Evolutionary conservation across 1,140 invertebrate species (phyloP), one percentile per base, ranked within the genome.

Genomic region (Trichoplusia ni): DNA sequence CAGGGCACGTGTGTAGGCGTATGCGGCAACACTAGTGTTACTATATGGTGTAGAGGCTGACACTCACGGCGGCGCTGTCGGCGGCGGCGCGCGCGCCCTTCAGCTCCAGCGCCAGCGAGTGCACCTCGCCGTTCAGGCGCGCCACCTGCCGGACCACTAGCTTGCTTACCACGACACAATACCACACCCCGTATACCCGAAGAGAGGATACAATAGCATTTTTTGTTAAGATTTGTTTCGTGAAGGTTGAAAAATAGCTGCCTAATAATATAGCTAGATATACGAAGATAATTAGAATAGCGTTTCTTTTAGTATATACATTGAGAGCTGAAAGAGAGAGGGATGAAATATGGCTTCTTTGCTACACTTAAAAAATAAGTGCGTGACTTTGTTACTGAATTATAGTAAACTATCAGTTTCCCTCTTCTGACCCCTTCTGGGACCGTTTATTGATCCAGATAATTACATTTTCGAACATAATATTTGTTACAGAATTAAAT

Each of bases 41-140:
- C 81, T 87, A 90, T 67, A 90, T 90, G 75, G 75, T 86, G 81
- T 90, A 90, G 80, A 88, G 83, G 66, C 65, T 77, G 58, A 71
- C 49, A 90, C 87, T 90, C 87, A 90, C 87, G 77, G 64, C 81
- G 58, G 75, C 67, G 70, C 71, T 73, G 21, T 42, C 56, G n/a
- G 77, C 73, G 13, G 70, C 33, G 58, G 40, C 69, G 56, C 87
- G 83, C 11, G 87, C 74, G 0, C 72, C 49, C 72, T 84, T 83
- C 71, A 83, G 74, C 56, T 90, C 87, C 77, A 82, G 69, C 33
- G 87, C 83, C 60, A 89, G 77, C 31, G 84, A 64, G 51, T 82
- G 85, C 67, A 82, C 81, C 66, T 90, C 87, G 37, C 82, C 77
- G 76, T 78, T 84, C 70, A 90, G 61, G 8, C 87, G 78, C 81